Evolutionary conservation across 2,888 invertebrate species (phyloP).

Genomic region (Cecidostiba fungosa): DNA sequence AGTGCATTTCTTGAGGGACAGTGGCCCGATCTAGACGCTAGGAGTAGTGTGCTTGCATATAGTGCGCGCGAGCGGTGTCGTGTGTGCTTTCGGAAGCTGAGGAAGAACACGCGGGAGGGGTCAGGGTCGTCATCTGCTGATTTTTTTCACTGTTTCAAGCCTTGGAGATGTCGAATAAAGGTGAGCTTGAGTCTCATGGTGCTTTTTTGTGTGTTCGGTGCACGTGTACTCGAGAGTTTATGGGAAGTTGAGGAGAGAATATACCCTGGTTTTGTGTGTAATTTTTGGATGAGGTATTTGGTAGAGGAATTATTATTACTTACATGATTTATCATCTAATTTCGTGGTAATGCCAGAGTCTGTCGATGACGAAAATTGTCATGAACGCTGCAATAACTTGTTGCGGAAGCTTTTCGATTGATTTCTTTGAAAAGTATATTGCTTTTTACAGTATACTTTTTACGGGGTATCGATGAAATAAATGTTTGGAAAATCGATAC

Average conservation of each 20-base stretch:
- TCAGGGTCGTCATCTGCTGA: neutral
- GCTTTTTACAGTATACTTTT: neutral
- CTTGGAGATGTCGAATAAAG: neutral
- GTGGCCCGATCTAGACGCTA: slow-evolving; percentile 39
- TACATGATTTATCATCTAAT: too few relatives aligned
- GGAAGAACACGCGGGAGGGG: neutral
- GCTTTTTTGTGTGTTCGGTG: neutral
- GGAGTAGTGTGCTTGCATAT: neutral
- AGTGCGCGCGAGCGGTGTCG: neutral
- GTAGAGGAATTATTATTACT: too few relatives aligned
- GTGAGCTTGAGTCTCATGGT: neutral
- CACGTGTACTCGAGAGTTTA: too few relatives aligned
- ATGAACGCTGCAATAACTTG: too few relatives aligned
- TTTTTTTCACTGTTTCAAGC: neutral
- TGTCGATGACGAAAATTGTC: too few relatives aligned
- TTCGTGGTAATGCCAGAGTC: too few relatives aligned
- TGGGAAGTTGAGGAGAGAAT: too few relatives aligned
- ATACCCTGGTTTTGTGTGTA: too few relatives aligned
- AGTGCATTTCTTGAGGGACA: slow-evolving; percentile 58
- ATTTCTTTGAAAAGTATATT: neutral
- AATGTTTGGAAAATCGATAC: too few relatives aligned
- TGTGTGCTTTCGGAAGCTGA: neutral
- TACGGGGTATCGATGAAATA: neutral
- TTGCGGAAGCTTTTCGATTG: neutral
- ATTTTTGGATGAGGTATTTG: too few relatives aligned